phyloP scores from a whole-genome alignment of 1,140 invertebrate species.

The Formica exsecta region DNA sequence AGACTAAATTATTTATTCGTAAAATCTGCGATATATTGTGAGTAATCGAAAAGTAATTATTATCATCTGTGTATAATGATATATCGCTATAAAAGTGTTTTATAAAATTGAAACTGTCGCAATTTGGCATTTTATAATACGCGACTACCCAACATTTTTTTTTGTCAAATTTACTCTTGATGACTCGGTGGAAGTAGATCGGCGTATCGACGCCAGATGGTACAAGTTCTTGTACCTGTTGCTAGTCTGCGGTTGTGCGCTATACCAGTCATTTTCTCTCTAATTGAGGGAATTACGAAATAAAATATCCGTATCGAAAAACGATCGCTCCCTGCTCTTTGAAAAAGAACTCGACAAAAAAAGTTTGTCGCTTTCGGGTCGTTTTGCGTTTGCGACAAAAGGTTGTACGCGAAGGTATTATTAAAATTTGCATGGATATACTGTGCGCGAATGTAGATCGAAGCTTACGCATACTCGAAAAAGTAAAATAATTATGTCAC shows the following conservation, averaged over 20 bases:
- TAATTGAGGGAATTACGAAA: not conserved
- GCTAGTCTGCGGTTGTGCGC: slow-evolving; percentile 32
- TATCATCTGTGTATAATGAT: not conserved
- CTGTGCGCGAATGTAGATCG: slow-evolving; percentile 2
- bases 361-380: not conserved
- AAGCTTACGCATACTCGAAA: not conserved
- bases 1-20: slow-evolving; percentile 1
- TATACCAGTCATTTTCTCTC: slow-evolving; percentile 38
- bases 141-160: not conserved
- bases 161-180: not conserved
- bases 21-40: not conserved
- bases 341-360: slow-evolving; percentile 14
- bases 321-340: not conserved
- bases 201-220: slow-evolving; percentile 33
- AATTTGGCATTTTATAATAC: not conserved
- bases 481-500: slow-evolving; percentile 21
- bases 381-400: slow-evolving; percentile 3
- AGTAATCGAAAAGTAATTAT: not conserved
- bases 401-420: not conserved
- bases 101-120: not conserved
- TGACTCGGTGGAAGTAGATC: slow-evolving; percentile 7
- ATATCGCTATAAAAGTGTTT: not conserved
- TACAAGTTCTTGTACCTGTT: slow-evolving; percentile 50
- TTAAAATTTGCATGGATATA: slow-evolving; percentile 26
- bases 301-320: not conserved